phyloP scores from a whole-genome alignment of 2,113 vertebrate species.

The Montifringilla adamsi region DNA sequence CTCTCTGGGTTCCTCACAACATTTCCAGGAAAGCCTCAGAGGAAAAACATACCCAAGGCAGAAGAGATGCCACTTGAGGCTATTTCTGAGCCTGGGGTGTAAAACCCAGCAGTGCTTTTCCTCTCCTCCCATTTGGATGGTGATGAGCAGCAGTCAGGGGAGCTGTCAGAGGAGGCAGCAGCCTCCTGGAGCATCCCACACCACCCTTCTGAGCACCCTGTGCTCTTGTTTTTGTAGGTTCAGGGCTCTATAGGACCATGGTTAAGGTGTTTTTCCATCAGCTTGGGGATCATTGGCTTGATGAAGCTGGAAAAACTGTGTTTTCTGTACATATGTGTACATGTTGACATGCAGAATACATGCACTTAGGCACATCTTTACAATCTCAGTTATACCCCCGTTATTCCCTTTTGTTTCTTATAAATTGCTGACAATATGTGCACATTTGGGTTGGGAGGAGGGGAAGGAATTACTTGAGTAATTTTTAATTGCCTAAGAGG shows the following conservation, averaged over 20 bases:
- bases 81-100: background rate
- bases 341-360: background rate
- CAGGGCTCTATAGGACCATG: background rate
- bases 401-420: constrained; percentile 33
- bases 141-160: background rate
- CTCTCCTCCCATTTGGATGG: background rate
- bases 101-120: background rate
- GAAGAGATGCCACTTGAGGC: background rate
- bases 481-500: constrained; percentile 60
- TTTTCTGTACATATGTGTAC: background rate
- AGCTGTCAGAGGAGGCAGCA: background rate
- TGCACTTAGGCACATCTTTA: background rate
- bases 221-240: background rate
- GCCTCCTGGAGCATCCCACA: background rate
- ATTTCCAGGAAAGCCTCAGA: background rate
- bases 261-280: background rate
- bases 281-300: background rate
- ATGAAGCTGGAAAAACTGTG: background rate
- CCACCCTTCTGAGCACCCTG: background rate
- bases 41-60: background rate
- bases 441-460: constrained; percentile 20
- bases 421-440: constrained; percentile 25
- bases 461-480: constrained; percentile 24
- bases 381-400: background rate
- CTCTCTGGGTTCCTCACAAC: background rate